Evolutionary conservation across 2,888 invertebrate genomes (phyloP).

Genomic region (Palloptera scutellata): DNA sequence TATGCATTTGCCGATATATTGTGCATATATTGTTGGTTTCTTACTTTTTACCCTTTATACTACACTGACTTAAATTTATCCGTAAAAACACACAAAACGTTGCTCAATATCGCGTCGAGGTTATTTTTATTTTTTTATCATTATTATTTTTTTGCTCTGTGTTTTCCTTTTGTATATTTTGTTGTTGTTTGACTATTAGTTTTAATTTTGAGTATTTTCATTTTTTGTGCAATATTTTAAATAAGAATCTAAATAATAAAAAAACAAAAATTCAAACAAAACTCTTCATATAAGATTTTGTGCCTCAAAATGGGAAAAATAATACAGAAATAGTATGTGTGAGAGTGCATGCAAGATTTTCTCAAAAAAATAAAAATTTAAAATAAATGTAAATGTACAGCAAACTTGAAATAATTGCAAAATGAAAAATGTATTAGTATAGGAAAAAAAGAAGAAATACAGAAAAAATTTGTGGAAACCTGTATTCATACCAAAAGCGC

Average conservation of each 20-base stretch:
- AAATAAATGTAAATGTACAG: too few relatives aligned
- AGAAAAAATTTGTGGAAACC: too few relatives aligned
- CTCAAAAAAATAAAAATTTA: too few relatives aligned
- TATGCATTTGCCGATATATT: neutral
- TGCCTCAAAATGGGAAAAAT: too few relatives aligned
- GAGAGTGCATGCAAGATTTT: too few relatives aligned
- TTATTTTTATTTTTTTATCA: constrained; percentile 24
- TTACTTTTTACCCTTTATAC: neutral
- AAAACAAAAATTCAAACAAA: too few relatives aligned
- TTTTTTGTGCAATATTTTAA: constrained; percentile 8
- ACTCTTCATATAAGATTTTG: too few relatives aligned
- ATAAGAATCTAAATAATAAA: neutral
- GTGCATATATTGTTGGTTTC: neutral
- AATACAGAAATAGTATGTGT: too few relatives aligned
- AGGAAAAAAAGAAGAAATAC: too few relatives aligned
- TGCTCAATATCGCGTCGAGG: constrained; percentile 40
- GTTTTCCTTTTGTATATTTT: constrained; percentile 3
- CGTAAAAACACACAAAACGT: constrained; percentile 22
- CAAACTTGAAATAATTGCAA: too few relatives aligned
- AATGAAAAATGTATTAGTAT: too few relatives aligned
- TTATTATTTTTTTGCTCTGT: constrained; percentile 17
- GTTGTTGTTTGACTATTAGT: constrained; percentile 10
- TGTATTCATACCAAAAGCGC: too few relatives aligned
- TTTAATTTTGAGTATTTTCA: neutral
- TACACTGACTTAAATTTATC: neutral